Percentiles rank a stretch among this genome's conserved stretches.
Evolutionary conservation across 2,113 vertebrate species (phyloP).

Genomic region (Hemicordylus capensis): DNA sequence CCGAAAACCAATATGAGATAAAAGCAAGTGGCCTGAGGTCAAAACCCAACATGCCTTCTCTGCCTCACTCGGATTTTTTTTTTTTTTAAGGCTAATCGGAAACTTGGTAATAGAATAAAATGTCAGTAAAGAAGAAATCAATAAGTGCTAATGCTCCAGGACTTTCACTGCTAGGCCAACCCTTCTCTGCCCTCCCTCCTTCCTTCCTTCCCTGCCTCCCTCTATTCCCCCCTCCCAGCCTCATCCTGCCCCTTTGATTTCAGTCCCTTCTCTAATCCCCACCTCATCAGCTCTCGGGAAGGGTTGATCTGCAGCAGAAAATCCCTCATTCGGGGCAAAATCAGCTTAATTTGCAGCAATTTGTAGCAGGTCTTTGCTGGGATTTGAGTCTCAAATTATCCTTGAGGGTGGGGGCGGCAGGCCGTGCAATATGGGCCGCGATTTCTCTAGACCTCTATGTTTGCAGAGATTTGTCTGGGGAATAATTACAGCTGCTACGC

Average conservation of each 20-base stretch:
- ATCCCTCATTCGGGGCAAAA: conserved; percentile 84
- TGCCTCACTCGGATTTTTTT: conserved; percentile 21
- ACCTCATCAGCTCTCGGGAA: conserved; percentile 82
- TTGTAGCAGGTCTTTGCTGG: conserved; percentile 81
- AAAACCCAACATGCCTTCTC: conserved; percentile 10
- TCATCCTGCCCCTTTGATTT: conserved; percentile 71
- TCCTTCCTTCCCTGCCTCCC: background rate
- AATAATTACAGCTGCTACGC: conserved; percentile 53
- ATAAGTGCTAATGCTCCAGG: conserved; percentile 68
- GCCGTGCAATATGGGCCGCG: conserved; percentile 70
- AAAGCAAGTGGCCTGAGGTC: background rate
- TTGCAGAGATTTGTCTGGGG: conserved; percentile 60
- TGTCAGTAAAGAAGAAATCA: conserved; percentile 73
- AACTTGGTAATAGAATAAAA: conserved; percentile 77
- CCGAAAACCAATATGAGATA: background rate
- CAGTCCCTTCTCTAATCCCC: conserved; percentile 78
- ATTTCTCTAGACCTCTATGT: conserved; percentile 45
- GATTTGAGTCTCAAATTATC: conserved; percentile 87
- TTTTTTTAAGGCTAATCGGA: conserved; percentile 67
- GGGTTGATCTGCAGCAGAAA: conserved; percentile 83
- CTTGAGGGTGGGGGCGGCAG: conserved; percentile 57
- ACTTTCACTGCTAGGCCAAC: conserved; percentile 72
- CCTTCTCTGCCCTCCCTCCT: conserved; percentile 10
- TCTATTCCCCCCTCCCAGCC: background rate
- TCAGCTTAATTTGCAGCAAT: conserved; percentile 88